Percentiles rank a stretch among this genome's conserved stretches.
Evolutionary conservation across 2,888 invertebrate species (phyloP).

Genomic region (Gonocerus acuteangulatus): DNA sequence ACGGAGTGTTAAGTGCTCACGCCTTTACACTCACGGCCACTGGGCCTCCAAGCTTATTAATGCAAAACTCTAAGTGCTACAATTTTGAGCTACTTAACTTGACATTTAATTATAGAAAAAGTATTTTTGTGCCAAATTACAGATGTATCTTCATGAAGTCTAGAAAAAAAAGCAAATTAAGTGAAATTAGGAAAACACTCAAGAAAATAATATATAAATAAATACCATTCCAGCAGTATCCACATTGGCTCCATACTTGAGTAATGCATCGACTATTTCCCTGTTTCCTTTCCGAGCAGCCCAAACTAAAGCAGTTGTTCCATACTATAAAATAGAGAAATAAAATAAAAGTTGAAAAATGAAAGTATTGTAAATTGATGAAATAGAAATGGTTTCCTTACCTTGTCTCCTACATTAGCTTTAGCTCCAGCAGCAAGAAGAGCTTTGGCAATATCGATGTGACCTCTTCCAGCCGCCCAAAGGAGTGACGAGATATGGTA

Average conservation of each 20-base stretch:
- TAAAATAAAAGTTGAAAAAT: neutral
- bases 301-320: constrained; percentile 93
- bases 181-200: no score
- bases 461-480: constrained; percentile 92
- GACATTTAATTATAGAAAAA: no score
- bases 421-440: constrained; percentile 83
- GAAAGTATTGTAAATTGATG: neutral
- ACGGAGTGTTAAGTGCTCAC: no score
- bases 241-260: constrained; percentile 78
- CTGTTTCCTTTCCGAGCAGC: constrained; percentile 85
- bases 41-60: no score
- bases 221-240: constrained; percentile 82
- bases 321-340: constrained; percentile 55
- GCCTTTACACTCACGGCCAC: no score
- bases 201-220: no score
- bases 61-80: no score
- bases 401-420: constrained; percentile 88
- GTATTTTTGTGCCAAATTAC: no score
- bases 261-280: constrained; percentile 70
- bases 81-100: no score
- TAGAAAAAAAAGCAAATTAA: no score
- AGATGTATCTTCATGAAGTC: no score
- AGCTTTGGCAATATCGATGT: constrained; percentile 73
- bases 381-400: constrained; percentile 38
- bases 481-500: constrained; percentile 86